These are phyloP conservation scores for Corythornis cristatus DNA, from an alignment of 2,113 vertebrate species.

Conservation along the genomic window DNA sequence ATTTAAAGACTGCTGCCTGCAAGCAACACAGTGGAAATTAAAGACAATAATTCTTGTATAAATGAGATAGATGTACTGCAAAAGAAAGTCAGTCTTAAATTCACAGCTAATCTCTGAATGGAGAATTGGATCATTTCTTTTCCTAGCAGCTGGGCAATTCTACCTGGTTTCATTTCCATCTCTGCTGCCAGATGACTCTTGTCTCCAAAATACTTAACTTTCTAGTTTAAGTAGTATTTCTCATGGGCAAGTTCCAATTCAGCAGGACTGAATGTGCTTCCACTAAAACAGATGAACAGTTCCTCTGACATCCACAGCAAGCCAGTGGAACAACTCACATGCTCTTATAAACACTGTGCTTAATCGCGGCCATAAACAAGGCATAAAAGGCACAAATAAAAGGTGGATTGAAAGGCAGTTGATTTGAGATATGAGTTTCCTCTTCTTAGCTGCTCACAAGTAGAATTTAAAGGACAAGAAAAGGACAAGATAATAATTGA, in stretches of 20 bases:
- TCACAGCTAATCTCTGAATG: conserved; percentile 40
- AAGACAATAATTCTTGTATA: conserved; percentile 44
- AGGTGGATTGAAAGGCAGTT: not conserved
- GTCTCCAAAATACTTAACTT: conserved; percentile 44
- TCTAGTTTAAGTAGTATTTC: conserved; percentile 26
- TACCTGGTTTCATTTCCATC: conserved; percentile 63
- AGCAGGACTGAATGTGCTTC: not conserved
- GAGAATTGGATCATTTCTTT: conserved; percentile 62
- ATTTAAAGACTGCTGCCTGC: conserved; percentile 39
- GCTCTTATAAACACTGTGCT: not conserved
- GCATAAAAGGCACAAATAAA: conserved; percentile 1
- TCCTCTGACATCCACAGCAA: conserved; percentile 9
- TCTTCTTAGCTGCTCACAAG: not conserved
- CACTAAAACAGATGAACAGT: conserved; percentile 22
- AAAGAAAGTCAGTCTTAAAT: conserved; percentile 46
- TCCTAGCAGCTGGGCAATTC: conserved; percentile 26
- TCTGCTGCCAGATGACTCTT: conserved; percentile 50
- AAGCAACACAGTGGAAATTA: conserved; percentile 47
- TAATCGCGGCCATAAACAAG: not conserved
- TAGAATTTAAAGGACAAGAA: not conserved
- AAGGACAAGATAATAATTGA: not conserved
- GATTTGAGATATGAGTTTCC: not conserved
- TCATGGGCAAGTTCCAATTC: conserved; percentile 8
- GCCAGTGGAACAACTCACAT: not conserved
- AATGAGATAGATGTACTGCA: conserved; percentile 49